These are phyloP conservation scores for Rhingia rostrata DNA, from an alignment of 2,888 invertebrate species.

Conservation along the genomic window DNA sequence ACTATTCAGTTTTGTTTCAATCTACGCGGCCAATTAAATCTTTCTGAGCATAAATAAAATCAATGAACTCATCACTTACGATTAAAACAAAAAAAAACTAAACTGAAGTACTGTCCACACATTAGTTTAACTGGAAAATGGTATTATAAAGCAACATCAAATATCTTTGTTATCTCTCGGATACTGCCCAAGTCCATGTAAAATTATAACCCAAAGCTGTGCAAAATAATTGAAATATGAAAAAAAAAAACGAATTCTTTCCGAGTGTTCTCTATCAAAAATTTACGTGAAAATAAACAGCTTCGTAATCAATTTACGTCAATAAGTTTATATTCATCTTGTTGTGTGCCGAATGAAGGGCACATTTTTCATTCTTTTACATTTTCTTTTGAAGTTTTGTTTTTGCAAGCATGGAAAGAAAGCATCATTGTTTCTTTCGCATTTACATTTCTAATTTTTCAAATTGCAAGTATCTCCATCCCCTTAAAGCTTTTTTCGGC, in stretches of 20 bases:
- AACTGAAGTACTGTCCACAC: too few species aligned
- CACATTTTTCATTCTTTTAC: constrained; percentile 41
- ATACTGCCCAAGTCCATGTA: background rate
- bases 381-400: constrained; percentile 3
- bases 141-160: too few species aligned
- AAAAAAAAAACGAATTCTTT: background rate
- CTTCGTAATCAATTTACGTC: constrained; percentile 62
- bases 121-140: too few species aligned
- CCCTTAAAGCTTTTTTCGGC: background rate
- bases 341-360: constrained; percentile 42
- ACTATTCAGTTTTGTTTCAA: too few species aligned
- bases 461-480: constrained; percentile 33
- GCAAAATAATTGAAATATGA: constrained; percentile 1
- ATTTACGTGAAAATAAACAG: constrained; percentile 51
- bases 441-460: constrained; percentile 65
- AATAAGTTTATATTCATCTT: constrained; percentile 60
- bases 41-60: too few species aligned
- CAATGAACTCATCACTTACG: too few species aligned
- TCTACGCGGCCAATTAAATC: too few species aligned
- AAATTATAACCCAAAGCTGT: constrained; percentile 25
- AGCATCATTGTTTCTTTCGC: constrained; percentile 47
- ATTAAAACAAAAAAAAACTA: too few species aligned
- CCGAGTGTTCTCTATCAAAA: constrained; percentile 39
- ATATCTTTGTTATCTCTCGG: too few species aligned
- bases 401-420: constrained; percentile 7